Conservation (phyloP, 1,140 invertebrate species). For the Scaptomyza montana region DNA sequence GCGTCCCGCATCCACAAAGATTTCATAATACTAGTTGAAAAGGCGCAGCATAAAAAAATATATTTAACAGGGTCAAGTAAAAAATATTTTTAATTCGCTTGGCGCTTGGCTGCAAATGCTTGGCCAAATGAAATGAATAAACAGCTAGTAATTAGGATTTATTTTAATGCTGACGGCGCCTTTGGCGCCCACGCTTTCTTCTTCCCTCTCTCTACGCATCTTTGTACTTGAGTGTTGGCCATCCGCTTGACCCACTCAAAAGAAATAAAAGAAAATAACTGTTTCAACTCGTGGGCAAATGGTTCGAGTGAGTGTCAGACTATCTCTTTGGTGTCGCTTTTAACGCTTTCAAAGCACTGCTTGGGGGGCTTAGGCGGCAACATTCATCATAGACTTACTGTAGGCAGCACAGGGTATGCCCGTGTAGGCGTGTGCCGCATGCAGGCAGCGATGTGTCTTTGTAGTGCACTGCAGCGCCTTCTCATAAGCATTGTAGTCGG, state of each 20-base stretch:
- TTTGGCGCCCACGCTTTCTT: constrained; percentile 21
- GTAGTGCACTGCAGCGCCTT: constrained; percentile 88
- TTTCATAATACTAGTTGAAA: constrained; percentile 65
- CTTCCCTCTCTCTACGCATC: background rate
- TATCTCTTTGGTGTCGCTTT: constrained; percentile 59
- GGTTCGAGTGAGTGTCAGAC: background rate
- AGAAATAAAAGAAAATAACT: constrained; percentile 42
- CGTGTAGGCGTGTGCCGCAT: constrained; percentile 95
- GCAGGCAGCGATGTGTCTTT: constrained; percentile 93
- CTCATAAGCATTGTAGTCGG: constrained; percentile 85
- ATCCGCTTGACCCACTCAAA: constrained; percentile 55
- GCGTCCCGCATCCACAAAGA: constrained; percentile 1
- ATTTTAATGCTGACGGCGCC: constrained; percentile 63
- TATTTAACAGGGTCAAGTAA: constrained; percentile 5
- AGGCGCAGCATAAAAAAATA: constrained; percentile 20
- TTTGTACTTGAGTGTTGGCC: constrained; percentile 47
- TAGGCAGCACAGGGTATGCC: constrained; percentile 93
- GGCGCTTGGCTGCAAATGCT: constrained; percentile 36
- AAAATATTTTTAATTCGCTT: constrained; percentile 68
- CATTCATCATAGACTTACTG: constrained; percentile 86
- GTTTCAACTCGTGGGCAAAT: constrained; percentile 45
- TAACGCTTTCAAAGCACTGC: constrained; percentile 56
- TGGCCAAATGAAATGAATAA: constrained; percentile 70
- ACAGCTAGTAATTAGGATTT: constrained; percentile 80
- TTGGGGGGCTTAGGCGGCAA: constrained; percentile 20